phyloP scores from a whole-genome alignment of 2,113 vertebrate species.

The Mustelus asterias region DNA sequence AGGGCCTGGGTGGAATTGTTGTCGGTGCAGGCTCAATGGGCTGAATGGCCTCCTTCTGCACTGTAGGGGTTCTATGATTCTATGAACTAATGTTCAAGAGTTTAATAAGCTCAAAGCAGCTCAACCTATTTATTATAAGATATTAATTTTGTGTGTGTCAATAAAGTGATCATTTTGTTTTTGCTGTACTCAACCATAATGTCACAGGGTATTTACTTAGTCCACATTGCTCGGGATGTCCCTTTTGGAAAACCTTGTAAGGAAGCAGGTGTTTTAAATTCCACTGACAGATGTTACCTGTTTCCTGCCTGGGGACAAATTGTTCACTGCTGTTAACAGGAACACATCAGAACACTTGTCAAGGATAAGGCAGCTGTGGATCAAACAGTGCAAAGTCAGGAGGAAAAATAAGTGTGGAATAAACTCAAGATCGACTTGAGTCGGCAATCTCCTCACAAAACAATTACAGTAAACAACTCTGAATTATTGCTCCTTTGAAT shows the following conservation, averaged over 20 bases:
- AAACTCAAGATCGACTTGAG: neutral
- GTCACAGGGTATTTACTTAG: neutral
- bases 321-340: constrained; percentile 41
- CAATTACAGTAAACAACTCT: neutral
- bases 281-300: constrained; percentile 43
- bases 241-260: neutral
- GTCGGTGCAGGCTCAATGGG: too few species aligned
- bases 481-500: neutral
- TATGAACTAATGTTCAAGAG: neutral
- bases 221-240: neutral
- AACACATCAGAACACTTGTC: constrained; percentile 39
- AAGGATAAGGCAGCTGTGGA: constrained; percentile 42
- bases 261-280: constrained; percentile 41
- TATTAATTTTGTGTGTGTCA: too few species aligned
- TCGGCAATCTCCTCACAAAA: too few species aligned
- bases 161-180: neutral
- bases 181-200: neutral
- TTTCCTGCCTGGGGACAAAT: constrained; percentile 41
- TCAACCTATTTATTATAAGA: neutral
- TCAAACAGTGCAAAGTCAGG: constrained; percentile 20
- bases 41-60: too few species aligned
- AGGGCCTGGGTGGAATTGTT: too few species aligned
- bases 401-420: accelerated
- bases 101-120: neutral
- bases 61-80: too few species aligned